Conservation (phyloP, 2,113 vertebrate species). For the Psettodes erumei region DNA sequence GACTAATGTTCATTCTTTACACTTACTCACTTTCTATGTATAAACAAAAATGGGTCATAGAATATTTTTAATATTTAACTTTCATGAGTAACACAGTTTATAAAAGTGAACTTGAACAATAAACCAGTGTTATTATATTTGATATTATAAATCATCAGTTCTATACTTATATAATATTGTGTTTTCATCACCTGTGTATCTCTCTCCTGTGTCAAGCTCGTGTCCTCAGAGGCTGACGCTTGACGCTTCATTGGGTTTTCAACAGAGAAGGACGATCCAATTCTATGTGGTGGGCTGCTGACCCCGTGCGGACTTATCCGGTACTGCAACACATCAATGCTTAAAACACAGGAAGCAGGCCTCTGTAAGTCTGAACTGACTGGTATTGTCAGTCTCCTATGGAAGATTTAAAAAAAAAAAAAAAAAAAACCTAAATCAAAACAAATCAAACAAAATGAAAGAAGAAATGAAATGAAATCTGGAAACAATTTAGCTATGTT, state of each 20-base stretch:
- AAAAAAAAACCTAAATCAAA: neutral
- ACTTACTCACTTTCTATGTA: neutral
- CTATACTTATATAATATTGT: too few species aligned
- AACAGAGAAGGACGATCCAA: neutral
- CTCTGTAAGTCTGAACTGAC: neutral
- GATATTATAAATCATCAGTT: too few species aligned
- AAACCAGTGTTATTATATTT: neutral
- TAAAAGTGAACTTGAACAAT: neutral
- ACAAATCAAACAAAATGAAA: neutral
- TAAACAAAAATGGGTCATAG: constrained; percentile 5
- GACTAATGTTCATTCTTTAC: neutral
- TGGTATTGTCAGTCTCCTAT: neutral
- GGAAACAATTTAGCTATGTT: neutral
- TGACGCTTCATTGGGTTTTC: too few species aligned
- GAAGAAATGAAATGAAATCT: neutral
- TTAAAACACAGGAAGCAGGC: neutral
- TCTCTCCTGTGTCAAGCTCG: neutral
- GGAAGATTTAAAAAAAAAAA: neutral
- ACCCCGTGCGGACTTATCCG: constrained; percentile 57
- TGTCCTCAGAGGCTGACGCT: neutral
- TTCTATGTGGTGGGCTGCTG: constrained; percentile 17
- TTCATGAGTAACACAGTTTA: neutral
- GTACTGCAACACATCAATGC: constrained; percentile 14
- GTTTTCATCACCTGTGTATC: neutral
- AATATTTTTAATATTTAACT: neutral